Conservation (phyloP, 2,113 vertebrate genomes). For the Tor tambroides region DNA sequence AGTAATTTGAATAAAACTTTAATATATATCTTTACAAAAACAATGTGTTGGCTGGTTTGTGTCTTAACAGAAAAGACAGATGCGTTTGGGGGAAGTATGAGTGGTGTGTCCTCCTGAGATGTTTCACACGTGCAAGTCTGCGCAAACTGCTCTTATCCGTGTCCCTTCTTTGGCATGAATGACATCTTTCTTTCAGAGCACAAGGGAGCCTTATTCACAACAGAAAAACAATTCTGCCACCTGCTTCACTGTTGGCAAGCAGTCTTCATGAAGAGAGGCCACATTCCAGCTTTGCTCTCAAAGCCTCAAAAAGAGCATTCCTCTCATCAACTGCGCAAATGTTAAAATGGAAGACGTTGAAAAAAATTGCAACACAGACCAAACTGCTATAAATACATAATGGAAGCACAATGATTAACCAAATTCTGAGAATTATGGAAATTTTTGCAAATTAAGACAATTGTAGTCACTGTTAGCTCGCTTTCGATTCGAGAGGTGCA, state of each 20-base stretch:
- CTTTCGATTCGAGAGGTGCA: neutral
- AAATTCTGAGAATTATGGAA: neutral
- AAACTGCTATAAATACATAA: neutral
- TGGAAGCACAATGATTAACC: neutral
- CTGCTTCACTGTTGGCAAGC: slow-evolving; percentile 53
- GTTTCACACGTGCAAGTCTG: slow-evolving; percentile 52
- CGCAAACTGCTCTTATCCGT: slow-evolving; percentile 54
- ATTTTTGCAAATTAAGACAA: neutral
- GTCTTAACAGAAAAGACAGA: neutral
- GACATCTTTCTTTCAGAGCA: slow-evolving; percentile 51
- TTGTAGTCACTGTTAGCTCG: too few species aligned
- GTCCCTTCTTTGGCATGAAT: slow-evolving; percentile 45
- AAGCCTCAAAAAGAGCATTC: slow-evolving; percentile 19
- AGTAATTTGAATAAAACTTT: slow-evolving; percentile 76
- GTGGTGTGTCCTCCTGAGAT: slow-evolving; percentile 18
- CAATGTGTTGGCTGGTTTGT: neutral
- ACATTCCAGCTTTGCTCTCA: slow-evolving; percentile 13
- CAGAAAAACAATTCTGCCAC: slow-evolving; percentile 45
- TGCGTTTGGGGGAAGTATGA: neutral
- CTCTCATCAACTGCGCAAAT: slow-evolving; percentile 13
- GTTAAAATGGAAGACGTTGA: neutral
- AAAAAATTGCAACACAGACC: neutral
- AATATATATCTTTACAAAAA: slow-evolving; percentile 76
- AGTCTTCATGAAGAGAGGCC: slow-evolving; percentile 31
- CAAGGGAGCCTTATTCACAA: slow-evolving; percentile 47